These are phyloP conservation scores for Acrossocheilus fasciatus DNA, from an alignment of 2,797 vertebrate genomes.

Conservation along the genomic window DNA sequence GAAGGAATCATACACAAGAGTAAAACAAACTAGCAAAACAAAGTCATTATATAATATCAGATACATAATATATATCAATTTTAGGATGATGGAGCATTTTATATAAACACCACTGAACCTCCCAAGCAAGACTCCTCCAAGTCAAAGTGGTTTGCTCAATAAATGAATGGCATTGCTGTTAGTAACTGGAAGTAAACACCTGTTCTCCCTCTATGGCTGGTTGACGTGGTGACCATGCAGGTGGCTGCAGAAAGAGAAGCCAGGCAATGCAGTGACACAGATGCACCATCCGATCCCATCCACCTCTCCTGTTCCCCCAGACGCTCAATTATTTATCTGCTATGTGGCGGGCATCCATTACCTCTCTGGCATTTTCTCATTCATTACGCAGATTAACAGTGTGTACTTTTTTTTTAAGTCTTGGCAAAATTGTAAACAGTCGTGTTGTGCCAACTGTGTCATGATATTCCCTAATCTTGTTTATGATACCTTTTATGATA, in stretches of 20 bases:
- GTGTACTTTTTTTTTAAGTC: constrained; percentile 61
- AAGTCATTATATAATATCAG: neutral
- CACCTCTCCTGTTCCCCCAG: constrained; percentile 90
- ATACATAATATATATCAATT: neutral
- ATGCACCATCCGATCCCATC: constrained; percentile 87
- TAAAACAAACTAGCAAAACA: neutral
- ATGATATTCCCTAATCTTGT: constrained; percentile 19
- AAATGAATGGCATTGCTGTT: neutral
- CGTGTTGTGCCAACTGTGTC: constrained; percentile 23
- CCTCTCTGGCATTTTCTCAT: constrained; percentile 88
- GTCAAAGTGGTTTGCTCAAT: neutral
- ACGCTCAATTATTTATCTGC: constrained; percentile 94
- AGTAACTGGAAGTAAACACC: constrained; percentile 33
- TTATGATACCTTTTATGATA: constrained; percentile 42
- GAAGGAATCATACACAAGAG: neutral
- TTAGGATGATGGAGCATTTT: neutral
- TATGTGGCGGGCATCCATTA: constrained; percentile 93
- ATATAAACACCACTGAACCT: neutral
- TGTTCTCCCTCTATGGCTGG: constrained; percentile 33
- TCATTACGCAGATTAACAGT: constrained; percentile 95
- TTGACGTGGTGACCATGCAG: constrained; percentile 19
- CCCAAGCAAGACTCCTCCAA: neutral
- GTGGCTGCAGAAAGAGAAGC: constrained; percentile 72
- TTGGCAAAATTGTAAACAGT: constrained; percentile 35
- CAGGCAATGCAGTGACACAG: constrained; percentile 70